Evolutionary conservation across 2,113 vertebrate genomes (phyloP), one percentile per base, ranked within the genome.

Genomic region (Bos javanicus): DNA sequence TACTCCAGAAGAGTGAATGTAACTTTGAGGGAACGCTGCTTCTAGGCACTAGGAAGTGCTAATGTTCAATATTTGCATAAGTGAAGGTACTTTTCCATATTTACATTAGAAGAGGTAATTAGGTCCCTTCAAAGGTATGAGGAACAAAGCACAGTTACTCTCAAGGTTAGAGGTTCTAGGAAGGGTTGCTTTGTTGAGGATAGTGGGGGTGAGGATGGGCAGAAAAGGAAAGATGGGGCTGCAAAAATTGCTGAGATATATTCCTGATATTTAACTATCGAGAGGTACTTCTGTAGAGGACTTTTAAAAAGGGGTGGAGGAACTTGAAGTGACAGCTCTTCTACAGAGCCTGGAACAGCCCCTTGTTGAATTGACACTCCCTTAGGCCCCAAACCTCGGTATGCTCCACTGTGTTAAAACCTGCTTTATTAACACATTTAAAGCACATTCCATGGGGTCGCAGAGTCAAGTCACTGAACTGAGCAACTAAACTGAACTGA

Each of bases 31-130:
- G 95, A 97, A 94, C 71, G 94, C 84, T 98, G 92, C 78, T 95
- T 62, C 86, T 74, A 80, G 62, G 59, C 93, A 93, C 76, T 71
- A 89, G 23, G 71, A 96, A 94, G 93, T 74, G 25, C 28, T 94
- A 96, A 97, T 97, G 95, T 93, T 89, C 93, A 80, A 91, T 1
- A 93, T 97, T 97, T 97, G 96, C 97, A 97, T 96, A 97, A 97
- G 90, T 94, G 91, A 88, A 89, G 71, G 93, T 81, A 97, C 62
- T 87, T 94, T 93, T 71, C 30, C 56, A 13, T 50, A 95, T 98
- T 91, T 97, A 78, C 86, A 97, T 80, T 92, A 83, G 92, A 90
- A 94, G 90, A 87, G 43, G n/a, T 80, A 97, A 96, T 28, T 13
- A 97, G 43, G 23, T 14, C 74, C 57, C 56, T 94, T 96, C 76